Percentiles rank a stretch among this genome's conserved stretches.
phyloP scores from a whole-genome alignment of 1,140 invertebrate genomes.

The Bombus superbus region DNA sequence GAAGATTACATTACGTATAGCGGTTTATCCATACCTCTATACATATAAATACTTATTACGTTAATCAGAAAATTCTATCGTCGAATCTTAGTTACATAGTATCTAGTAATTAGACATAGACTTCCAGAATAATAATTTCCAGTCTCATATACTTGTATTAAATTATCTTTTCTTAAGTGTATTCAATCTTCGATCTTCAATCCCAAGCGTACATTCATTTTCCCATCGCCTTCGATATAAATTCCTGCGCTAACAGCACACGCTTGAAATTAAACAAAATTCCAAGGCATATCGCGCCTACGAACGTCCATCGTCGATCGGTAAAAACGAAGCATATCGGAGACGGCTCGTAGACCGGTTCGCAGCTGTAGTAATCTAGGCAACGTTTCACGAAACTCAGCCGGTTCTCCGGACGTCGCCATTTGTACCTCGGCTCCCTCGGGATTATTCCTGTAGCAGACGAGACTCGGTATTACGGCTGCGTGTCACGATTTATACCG shows the following conservation, averaged over 20 bases:
- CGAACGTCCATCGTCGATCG: background rate
- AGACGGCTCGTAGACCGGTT: background rate
- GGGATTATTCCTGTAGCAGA: constrained; percentile 64
- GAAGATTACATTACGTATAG: too few relatives aligned
- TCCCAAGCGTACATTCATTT: background rate
- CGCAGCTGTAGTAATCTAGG: constrained; percentile 32
- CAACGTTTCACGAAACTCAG: constrained; percentile 41
- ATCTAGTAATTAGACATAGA: too few relatives aligned
- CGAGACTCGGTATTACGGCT: constrained; percentile 47
- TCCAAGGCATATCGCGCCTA: background rate
- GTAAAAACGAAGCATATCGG: background rate
- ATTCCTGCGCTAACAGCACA: background rate
- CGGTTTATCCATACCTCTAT: too few relatives aligned
- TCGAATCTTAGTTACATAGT: too few relatives aligned
- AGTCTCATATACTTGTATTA: too few relatives aligned
- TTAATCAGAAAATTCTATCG: too few relatives aligned
- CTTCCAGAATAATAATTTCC: background rate
- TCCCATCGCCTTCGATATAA: background rate
- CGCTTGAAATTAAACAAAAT: background rate
- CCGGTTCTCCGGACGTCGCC: constrained; percentile 49
- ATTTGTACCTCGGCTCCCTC: constrained; percentile 55
- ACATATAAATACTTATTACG: too few relatives aligned
- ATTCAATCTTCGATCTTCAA: too few relatives aligned
- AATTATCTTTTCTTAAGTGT: too few relatives aligned
- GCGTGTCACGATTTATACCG: constrained; percentile 63